These are phyloP conservation scores for Erpetoichthys calabaricus DNA, from an alignment of 2,797 vertebrate species.

Conservation along the genomic window DNA sequence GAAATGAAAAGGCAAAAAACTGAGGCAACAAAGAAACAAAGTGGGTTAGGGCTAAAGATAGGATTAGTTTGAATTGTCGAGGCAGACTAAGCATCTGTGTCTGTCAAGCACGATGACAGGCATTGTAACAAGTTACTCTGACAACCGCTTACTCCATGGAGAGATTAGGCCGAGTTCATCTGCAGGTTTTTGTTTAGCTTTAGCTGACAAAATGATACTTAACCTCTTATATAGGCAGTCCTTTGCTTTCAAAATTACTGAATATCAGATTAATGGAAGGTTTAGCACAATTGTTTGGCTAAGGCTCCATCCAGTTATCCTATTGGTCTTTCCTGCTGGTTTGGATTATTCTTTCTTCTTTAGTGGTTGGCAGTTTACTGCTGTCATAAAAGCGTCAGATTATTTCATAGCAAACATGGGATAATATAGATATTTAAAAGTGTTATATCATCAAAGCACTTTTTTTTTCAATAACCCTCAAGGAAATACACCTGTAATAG, in stretches of 20 bases:
- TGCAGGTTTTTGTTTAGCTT: slow-evolving; percentile 45
- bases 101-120: slow-evolving; percentile 51
- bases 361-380: too few relatives aligned
- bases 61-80: slow-evolving; percentile 57
- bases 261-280: slow-evolving; percentile 25
- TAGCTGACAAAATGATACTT: slow-evolving; percentile 53
- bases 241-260: slow-evolving; percentile 37
- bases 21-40: slow-evolving; percentile 39
- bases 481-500: too few relatives aligned
- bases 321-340: neutral
- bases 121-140: slow-evolving; percentile 64
- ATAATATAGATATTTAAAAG: too few relatives aligned
- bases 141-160: slow-evolving; percentile 49
- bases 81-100: slow-evolving; percentile 47
- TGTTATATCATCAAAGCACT: too few relatives aligned
- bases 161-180: slow-evolving; percentile 54
- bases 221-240: slow-evolving; percentile 39
- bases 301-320: slow-evolving; percentile 2
- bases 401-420: too few relatives aligned
- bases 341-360: slow-evolving; percentile 3
- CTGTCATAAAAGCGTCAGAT: too few relatives aligned
- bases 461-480: too few relatives aligned
- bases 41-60: slow-evolving; percentile 54
- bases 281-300: slow-evolving; percentile 13
- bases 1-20: slow-evolving; percentile 37